Percentiles rank a stretch among this genome's conserved stretches.
phyloP scores from a whole-genome alignment of 2,797 vertebrate species.

The Pelochelys cantorii region DNA sequence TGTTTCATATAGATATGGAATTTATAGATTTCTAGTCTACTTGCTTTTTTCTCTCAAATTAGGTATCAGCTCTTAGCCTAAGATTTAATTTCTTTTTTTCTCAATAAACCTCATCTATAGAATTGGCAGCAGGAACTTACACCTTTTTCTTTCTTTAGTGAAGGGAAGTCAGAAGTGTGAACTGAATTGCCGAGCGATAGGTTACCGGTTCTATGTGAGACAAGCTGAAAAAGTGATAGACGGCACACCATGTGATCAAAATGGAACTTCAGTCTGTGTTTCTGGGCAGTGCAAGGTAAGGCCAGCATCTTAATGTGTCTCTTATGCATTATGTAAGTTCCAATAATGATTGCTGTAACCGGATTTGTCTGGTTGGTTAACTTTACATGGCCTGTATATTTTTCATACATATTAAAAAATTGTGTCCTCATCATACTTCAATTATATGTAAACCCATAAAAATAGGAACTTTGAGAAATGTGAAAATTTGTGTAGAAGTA shows the following conservation, averaged over 20 bases:
- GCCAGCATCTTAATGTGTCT: background rate
- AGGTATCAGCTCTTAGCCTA: background rate
- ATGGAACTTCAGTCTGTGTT: slow-evolving; percentile 89
- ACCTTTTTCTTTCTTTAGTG: slow-evolving; percentile 74
- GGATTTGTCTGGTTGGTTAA: background rate
- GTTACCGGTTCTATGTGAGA: slow-evolving; percentile 95
- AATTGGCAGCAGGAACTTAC: background rate
- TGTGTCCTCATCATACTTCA: background rate
- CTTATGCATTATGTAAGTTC: accelerated
- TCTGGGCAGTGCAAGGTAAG: slow-evolving; percentile 92
- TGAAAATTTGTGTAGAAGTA: background rate
- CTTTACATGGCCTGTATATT: accelerated
- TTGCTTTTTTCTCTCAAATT: background rate
- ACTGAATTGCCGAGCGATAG: slow-evolving; percentile 92
- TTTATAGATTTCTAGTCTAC: background rate
- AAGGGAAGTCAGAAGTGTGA: slow-evolving; percentile 89
- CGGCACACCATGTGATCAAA: slow-evolving; percentile 92
- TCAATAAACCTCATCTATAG: accelerated
- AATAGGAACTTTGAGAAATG: background rate
- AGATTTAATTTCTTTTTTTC: background rate
- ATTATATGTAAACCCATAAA: background rate
- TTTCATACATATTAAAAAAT: background rate
- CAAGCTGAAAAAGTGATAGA: slow-evolving; percentile 91
- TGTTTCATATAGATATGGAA: background rate
- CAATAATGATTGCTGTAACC: background rate